These are phyloP conservation scores for Odontamblyopus rebecca DNA, from an alignment of 2,797 vertebrate species.

Conservation along the genomic window DNA sequence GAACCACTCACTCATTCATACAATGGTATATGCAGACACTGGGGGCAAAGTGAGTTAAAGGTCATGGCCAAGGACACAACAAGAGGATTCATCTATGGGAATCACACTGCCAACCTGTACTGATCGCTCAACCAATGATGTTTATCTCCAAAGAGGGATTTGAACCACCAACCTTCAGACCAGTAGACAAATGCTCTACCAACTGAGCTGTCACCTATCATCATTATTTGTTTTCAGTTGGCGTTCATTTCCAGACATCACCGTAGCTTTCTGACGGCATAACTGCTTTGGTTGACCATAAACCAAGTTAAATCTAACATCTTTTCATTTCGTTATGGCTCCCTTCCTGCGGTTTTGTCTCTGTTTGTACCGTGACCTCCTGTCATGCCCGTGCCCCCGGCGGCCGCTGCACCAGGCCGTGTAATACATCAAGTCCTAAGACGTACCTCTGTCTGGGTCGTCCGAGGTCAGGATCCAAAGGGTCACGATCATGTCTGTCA, in stretches of 20 bases:
- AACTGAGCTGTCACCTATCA: too few species aligned
- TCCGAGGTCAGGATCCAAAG: constrained; percentile 20
- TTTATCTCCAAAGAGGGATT: too few species aligned
- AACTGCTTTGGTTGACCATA: constrained; percentile 56
- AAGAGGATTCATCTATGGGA: too few species aligned
- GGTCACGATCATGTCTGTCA: constrained; percentile 14
- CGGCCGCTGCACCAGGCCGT: constrained; percentile 21
- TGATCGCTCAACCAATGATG: too few species aligned
- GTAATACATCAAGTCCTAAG: constrained; percentile 47
- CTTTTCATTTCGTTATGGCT: constrained; percentile 53
- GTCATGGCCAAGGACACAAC: too few species aligned
- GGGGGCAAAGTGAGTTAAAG: too few species aligned
- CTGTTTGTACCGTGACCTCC: constrained; percentile 30
- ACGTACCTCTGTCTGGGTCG: constrained; percentile 16
- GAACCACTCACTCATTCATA: too few species aligned
- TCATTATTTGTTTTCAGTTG: constrained; percentile 17
- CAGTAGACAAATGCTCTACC: too few species aligned
- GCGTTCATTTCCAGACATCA: constrained; percentile 29
- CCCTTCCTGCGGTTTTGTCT: constrained; percentile 21
- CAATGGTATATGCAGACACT: too few species aligned
- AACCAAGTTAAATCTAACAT: constrained; percentile 58
- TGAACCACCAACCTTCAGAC: too few species aligned
- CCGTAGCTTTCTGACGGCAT: constrained; percentile 23
- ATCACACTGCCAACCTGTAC: too few species aligned
- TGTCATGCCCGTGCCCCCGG: constrained; percentile 4